Percentiles rank a stretch among this genome's conserved stretches.
Evolutionary conservation across 2,888 invertebrate genomes (phyloP).

Genomic region (Mythimna lalbum): DNA sequence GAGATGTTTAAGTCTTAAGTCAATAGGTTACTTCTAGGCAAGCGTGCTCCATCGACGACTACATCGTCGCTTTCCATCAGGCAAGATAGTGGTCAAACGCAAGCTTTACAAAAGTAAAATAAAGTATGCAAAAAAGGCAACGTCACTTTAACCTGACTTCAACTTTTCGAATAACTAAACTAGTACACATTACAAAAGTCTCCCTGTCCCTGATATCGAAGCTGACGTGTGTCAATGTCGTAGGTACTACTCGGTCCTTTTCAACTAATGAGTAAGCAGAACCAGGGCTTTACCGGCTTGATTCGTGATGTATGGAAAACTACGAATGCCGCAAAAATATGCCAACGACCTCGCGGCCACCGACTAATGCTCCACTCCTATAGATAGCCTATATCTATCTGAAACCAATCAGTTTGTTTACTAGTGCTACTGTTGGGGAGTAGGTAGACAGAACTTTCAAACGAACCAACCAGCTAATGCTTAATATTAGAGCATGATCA

Average conservation of each 20-base stretch:
- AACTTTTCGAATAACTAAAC: not conserved
- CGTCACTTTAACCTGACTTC: no score
- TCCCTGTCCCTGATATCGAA: constrained; percentile 13
- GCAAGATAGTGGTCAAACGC: no score
- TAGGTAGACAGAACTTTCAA: constrained; percentile 35
- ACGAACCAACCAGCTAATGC: constrained; percentile 35
- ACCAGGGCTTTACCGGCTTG: constrained; percentile 32
- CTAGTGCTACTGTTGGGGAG: constrained; percentile 30
- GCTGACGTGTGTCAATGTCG: constrained; percentile 30
- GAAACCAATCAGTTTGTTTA: constrained; percentile 50
- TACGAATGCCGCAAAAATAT: constrained; percentile 47
- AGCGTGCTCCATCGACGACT: no score
- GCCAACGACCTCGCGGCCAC: constrained; percentile 50
- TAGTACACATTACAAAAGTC: not conserved
- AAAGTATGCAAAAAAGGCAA: no score
- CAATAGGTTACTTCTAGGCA: no score
- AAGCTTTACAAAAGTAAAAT: no score
- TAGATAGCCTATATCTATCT: constrained; percentile 48
- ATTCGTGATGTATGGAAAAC: constrained; percentile 39
- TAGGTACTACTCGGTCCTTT: constrained; percentile 10
- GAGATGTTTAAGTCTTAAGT: no score
- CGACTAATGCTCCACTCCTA: constrained; percentile 39
- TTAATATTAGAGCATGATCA: not conserved
- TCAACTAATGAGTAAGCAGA: constrained; percentile 23
- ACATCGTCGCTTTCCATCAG: no score